Base-by-base conservation (phyloP, 2,113 vertebrate species). In the Rhinogobius similis region DNA sequence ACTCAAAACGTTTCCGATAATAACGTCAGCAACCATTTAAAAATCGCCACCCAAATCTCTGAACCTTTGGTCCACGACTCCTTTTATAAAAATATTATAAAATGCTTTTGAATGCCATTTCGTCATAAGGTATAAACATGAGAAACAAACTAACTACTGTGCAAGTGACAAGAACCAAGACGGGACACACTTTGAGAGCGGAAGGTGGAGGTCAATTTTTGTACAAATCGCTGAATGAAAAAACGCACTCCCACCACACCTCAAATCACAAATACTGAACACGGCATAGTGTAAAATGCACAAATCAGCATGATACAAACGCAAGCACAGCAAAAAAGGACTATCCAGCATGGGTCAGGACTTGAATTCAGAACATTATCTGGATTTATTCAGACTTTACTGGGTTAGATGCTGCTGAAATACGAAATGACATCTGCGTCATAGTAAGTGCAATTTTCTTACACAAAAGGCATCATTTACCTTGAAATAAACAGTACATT, bases 81-180 rank as follows among this genome's bases (percentile, higher is more conserved):
- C 87, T 89, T 48, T 58, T 93, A 93, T 81, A 93, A 93, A 94
- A 94, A 93, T 93, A 93, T 68, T 90, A 90, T 90, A 92, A 93
- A 92, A 92, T 88, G 84, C 70, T 88, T 92, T 81, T 86, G 86
- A 92, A 92, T 89, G 89, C 80, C 65, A 43, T 87, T 76, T 79
- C 86, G 12, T 69, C 62, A 67, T 64, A 79, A 77, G 44, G 83
- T 93, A 94, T 87, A 93, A 93, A 93, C 86, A 91, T 92, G 91
- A 76, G 89, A 85, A 89, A 90, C 77, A 82, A 73, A 59, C 89
- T 92, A 89, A 82, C 90, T 92, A 92, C 90, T 90, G 90, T 91
- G 91, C 90, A 90, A 88, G 88, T 86, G 85, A 91, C 74, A 87
- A 78, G 88, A 87, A 91, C 84, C 72, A 82, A 86, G 82, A 90